Evolutionary conservation across 2,113 vertebrate genomes (phyloP).

Genomic region (Verasper variegatus): DNA sequence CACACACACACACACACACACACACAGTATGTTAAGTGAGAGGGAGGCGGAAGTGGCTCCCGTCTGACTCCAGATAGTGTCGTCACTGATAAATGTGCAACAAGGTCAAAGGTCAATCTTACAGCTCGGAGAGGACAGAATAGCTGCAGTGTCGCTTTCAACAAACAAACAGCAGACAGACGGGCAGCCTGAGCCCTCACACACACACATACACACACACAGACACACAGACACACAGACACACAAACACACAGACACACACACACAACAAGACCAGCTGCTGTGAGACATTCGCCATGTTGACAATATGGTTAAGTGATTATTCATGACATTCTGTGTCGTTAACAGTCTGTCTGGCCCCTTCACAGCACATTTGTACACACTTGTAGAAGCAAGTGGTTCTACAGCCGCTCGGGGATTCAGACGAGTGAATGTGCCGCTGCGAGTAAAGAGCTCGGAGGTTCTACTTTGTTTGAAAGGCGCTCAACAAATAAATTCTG

Average conservation of each 20-base stretch:
- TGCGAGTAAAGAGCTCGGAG: neutral
- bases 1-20: constrained; percentile 26
- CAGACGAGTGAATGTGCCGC: too few species aligned
- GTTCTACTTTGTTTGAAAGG: neutral
- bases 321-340: constrained; percentile 33
- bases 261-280: neutral
- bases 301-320: constrained; percentile 34
- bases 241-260: too few species aligned
- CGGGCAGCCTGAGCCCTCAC: too few species aligned
- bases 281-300: constrained; percentile 12
- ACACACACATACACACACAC: too few species aligned
- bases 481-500: too few species aligned
- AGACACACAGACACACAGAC: too few species aligned
- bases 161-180: too few species aligned
- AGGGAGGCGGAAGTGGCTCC: constrained; percentile 58
- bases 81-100: constrained; percentile 62
- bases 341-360: constrained; percentile 39
- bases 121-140: constrained; percentile 21
- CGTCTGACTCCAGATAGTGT: constrained; percentile 65
- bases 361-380: constrained; percentile 29
- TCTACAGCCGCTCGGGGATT: constrained; percentile 13
- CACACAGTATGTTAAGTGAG: constrained; percentile 59
- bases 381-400: constrained; percentile 27
- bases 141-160: neutral
- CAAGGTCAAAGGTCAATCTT: constrained; percentile 62